Base-by-base conservation (phyloP, 2,888 invertebrate genomes). In the Drosophila affinis region DNA sequence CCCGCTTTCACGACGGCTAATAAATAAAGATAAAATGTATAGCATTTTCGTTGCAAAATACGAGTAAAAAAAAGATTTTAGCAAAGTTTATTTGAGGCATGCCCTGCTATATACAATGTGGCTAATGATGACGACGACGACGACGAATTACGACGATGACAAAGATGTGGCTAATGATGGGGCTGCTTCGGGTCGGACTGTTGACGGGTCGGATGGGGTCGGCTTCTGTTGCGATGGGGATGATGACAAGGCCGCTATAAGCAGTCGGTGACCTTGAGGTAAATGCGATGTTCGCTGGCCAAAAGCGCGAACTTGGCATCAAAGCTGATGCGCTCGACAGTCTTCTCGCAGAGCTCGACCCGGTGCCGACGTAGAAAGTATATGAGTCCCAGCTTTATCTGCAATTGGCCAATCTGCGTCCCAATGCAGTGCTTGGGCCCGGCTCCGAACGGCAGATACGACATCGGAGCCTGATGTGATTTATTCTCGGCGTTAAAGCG, bases 371-470 rank as follows among this genome's bases (percentile, higher is more conserved):
- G 89, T 53, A 92, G 75, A 52, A 92, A 91, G 63, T 91, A 89
- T 46, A 92, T 82, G 14, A 92, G 79, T n/a, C 92, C 92, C 62
- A 91, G 75, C 72, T 91, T 91, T 0, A 90, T 78, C 69, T 91
- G 91, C 14, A 92, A 67, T 44, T 85, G 72, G 0, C 87, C 92
- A 53, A 92, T 87, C 0, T 90, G 81, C 70, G 89, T 85, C 12
- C 91, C 92, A 59, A 92, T 90, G 72, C 92, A 92, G 39, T 88
- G 89, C 61, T 89, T 91, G 2, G 91, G 90, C 0, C 92, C 92
- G 3, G 84, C 84, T 1, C 92, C 92, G 54, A 91, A 92, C 1
- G 92, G 92, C 64, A 92, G 58, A 75, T 91, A 90, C 6, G 91
- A 87, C 79, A 90, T 89, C 34, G 91, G 91, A 4, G 73, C 75